Conservation (phyloP, 1,140 invertebrate genomes). For the Pogonomyrmex barbatus region DNA sequence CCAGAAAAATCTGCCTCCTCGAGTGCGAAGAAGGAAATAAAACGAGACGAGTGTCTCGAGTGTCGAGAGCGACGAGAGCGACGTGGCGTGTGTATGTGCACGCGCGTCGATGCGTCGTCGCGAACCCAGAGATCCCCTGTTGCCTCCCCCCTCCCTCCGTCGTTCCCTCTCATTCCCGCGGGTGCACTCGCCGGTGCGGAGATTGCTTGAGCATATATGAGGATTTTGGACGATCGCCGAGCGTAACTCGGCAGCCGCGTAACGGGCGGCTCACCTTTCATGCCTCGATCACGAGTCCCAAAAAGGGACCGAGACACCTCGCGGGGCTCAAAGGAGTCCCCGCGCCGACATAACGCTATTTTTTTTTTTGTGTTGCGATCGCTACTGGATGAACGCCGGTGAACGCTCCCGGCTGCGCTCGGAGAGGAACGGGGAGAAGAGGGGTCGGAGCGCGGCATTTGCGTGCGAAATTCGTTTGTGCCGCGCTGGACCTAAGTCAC, state of each 20-base stretch:
- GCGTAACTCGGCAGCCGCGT: conserved; percentile 71
- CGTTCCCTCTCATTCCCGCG: neutral
- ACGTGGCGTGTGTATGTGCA: conserved; percentile 46
- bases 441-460: conserved; percentile 14
- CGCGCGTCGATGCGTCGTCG: conserved; percentile 8
- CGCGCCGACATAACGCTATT: conserved; percentile 2
- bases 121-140: neutral
- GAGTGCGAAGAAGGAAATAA: conserved; percentile 69
- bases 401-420: neutral
- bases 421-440: neutral
- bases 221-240: conserved; percentile 44
- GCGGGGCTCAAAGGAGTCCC: neutral
- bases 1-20: conserved; percentile 67
- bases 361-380: conserved; percentile 33
- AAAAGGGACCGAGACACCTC: conserved; percentile 48
- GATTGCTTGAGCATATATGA: conserved; percentile 15
- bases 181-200: neutral
- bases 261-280: conserved; percentile 74
- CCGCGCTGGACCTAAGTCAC: neutral
- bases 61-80: conserved; percentile 59
- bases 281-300: conserved; percentile 53
- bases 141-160: neutral
- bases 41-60: conserved; percentile 72
- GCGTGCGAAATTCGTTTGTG: conserved; percentile 48
- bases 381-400: conserved; percentile 23